Evolutionary conservation across 2,113 vertebrate genomes (phyloP).

Genomic region (Onychostruthus taczanowskii): DNA sequence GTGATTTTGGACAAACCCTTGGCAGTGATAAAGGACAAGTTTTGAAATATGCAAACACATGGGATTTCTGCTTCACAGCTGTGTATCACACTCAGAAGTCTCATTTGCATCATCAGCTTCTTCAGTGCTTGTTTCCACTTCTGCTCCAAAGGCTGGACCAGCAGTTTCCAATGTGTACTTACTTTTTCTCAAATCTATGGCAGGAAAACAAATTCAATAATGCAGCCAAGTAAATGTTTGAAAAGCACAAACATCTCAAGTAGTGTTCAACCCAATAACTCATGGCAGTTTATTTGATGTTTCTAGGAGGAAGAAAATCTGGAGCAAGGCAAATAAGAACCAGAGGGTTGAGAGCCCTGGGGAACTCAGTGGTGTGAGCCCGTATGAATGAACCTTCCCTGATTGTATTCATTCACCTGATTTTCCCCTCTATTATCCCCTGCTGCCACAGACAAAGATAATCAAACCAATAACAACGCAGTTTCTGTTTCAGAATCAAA

Average conservation of each 20-base stretch:
- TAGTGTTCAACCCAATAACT: not conserved
- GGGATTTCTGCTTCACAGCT: conserved; percentile 47
- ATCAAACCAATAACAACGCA: not conserved
- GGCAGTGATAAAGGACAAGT: not conserved
- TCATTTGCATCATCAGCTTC: not conserved
- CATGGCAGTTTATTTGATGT: not conserved
- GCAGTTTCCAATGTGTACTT: conserved; percentile 64
- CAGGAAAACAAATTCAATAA: conserved; percentile 4
- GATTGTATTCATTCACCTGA: not conserved
- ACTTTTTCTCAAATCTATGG: conserved; percentile 83
- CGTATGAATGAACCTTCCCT: not conserved
- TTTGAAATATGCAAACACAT: not conserved
- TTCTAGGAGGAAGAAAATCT: not conserved
- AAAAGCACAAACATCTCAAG: not conserved
- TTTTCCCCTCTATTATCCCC: not conserved
- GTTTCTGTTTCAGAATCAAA: not conserved
- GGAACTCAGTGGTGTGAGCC: not conserved
- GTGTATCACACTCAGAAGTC: conserved; percentile 57
- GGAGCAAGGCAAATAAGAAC: not conserved
- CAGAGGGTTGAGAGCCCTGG: not conserved
- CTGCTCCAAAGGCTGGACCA: conserved; percentile 39
- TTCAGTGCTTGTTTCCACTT: not conserved
- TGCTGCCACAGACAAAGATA: not conserved
- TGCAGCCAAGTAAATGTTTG: not conserved
- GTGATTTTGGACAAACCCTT: not conserved